These are phyloP conservation scores for Lacerta bilineata DNA, from an alignment of 2,797 vertebrate species.

Conservation along the genomic window DNA sequence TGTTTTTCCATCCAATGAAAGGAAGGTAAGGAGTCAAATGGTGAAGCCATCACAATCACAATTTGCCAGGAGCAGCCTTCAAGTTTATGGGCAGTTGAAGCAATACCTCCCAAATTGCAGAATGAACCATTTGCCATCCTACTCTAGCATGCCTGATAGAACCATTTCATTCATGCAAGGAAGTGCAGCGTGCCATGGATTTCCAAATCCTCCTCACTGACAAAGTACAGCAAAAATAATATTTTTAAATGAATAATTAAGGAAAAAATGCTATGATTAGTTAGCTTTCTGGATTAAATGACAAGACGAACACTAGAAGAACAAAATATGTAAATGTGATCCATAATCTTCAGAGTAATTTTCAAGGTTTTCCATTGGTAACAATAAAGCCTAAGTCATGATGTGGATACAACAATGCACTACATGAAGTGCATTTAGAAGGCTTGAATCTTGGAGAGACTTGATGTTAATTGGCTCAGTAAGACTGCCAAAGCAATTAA, in stretches of 20 bases:
- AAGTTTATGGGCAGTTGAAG: background rate
- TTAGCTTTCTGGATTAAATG: constrained; percentile 27
- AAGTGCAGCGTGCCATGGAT: background rate
- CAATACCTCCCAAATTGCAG: background rate
- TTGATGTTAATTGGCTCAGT: constrained; percentile 71
- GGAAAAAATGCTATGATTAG: constrained; percentile 26
- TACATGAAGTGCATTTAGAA: constrained; percentile 59
- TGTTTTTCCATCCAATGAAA: background rate
- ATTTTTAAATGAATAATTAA: constrained; percentile 35
- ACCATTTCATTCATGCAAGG: background rate
- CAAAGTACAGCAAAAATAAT: constrained; percentile 4
- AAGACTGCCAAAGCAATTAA: constrained; percentile 74
- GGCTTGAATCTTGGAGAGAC: constrained; percentile 63
- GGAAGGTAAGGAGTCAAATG: background rate
- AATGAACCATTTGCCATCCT: background rate
- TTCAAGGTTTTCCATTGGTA: constrained; percentile 62
- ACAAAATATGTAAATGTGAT: constrained; percentile 45
- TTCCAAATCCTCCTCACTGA: constrained; percentile 21
- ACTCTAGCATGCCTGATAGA: background rate
- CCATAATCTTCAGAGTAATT: constrained; percentile 47
- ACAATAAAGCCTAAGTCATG: constrained; percentile 65
- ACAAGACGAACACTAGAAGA: rapidly evolving
- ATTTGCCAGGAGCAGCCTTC: background rate
- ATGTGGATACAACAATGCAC: constrained; percentile 50
- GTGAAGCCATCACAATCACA: background rate